Percentiles rank a stretch among this genome's conserved stretches.
Conservation (phyloP, 2,797 vertebrate genomes). For the Otolemur crassicaudatus region DNA sequence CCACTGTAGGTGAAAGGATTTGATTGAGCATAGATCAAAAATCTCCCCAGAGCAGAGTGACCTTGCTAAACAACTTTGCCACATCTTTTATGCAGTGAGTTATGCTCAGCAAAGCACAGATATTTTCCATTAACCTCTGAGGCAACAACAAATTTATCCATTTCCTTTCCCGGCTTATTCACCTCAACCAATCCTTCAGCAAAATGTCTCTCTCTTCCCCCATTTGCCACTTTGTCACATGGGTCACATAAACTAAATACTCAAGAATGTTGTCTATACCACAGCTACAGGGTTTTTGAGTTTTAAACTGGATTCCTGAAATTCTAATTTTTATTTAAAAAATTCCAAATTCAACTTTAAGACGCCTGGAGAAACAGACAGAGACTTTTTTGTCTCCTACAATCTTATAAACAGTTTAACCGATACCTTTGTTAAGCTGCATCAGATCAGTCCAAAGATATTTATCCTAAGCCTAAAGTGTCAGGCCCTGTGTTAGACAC, state of each 20-base stretch:
- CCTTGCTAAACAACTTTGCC: conserved; percentile 63
- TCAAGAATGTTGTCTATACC: not conserved
- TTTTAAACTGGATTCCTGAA: not conserved
- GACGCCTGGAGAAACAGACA: not conserved
- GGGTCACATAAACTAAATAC: not conserved
- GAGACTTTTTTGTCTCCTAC: not conserved
- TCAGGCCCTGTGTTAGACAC: not conserved
- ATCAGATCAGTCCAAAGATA: not conserved
- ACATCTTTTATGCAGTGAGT: conserved; percentile 46
- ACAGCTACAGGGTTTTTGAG: not conserved
- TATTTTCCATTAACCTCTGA: conserved; percentile 80
- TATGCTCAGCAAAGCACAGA: conserved; percentile 69
- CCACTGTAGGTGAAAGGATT: conserved; percentile 67
- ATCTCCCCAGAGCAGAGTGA: conserved; percentile 48
- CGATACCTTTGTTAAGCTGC: not conserved
- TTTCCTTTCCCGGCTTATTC: not conserved
- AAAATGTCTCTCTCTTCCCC: not conserved
- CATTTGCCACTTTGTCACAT: not conserved
- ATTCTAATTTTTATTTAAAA: conserved; percentile 5
- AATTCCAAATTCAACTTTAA: conserved; percentile 35
- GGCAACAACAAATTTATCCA: conserved; percentile 56
- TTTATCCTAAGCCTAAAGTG: not conserved
- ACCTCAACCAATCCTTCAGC: conserved; percentile 26
- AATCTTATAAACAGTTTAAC: not conserved
- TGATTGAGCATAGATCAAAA: conserved; percentile 72